phyloP scores from a whole-genome alignment of 2,113 vertebrate species.

The Amphilophus citrinellus region DNA sequence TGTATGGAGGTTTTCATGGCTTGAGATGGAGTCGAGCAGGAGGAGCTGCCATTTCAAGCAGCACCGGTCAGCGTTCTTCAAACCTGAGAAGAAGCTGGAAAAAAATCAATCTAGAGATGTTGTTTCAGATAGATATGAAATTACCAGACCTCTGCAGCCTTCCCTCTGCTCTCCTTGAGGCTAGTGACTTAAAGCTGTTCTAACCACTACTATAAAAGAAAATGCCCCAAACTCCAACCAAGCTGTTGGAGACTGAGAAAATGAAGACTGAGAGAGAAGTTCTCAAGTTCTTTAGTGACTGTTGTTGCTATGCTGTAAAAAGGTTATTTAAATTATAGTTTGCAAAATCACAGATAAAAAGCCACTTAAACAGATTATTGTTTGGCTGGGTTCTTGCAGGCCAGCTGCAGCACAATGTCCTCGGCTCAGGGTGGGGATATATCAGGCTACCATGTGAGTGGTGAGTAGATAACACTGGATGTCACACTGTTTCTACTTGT shows the following conservation, averaged over 20 bases:
- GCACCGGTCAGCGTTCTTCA: not conserved
- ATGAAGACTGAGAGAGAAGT: not conserved
- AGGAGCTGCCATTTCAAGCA: not conserved
- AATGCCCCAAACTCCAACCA: not conserved
- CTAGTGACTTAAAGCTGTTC: not conserved
- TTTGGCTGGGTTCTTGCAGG: slow-evolving; percentile 55
- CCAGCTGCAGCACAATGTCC: slow-evolving; percentile 82
- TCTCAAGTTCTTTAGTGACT: not conserved
- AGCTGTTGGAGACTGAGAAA: too few relatives aligned
- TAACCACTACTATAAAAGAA: not conserved
- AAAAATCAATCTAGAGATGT: not conserved
- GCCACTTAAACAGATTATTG: slow-evolving; percentile 7
- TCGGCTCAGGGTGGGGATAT: slow-evolving; percentile 78
- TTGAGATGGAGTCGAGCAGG: not conserved
- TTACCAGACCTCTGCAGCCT: not conserved
- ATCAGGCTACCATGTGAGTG: slow-evolving; percentile 84
- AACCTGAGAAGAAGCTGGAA: not conserved
- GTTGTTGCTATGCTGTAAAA: not conserved
- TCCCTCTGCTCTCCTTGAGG: not conserved
- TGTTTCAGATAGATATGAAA: not conserved
- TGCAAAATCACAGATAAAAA: not conserved
- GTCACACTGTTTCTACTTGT: not conserved
- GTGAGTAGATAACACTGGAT: slow-evolving; percentile 69
- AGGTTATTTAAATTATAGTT: not conserved
- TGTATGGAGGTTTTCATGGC: not conserved